phyloP scores from a whole-genome alignment of 2,113 vertebrate species.

The Plectropomus leopardus region DNA sequence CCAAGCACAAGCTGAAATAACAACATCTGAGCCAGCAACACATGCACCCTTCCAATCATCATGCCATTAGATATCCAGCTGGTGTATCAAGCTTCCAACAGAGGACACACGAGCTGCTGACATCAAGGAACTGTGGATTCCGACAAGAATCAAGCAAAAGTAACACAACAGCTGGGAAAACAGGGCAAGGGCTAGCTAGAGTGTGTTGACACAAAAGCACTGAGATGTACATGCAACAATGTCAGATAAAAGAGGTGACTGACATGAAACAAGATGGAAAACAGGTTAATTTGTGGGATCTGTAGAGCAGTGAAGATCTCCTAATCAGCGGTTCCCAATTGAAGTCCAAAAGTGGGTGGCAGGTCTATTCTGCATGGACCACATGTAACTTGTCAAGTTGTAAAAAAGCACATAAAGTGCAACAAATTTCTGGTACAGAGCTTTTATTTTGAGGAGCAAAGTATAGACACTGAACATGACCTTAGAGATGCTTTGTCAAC shows the following conservation, averaged over 20 bases:
- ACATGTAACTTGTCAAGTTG: too few species aligned
- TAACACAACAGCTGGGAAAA: neutral
- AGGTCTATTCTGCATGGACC: too few species aligned
- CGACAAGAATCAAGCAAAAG: conserved; percentile 11
- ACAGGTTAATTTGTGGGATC: neutral
- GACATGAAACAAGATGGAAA: neutral
- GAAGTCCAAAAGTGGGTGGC: too few species aligned
- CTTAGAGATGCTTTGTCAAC: too few species aligned
- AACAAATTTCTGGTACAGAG: too few species aligned
- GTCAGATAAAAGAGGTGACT: neutral
- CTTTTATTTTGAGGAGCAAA: too few species aligned
- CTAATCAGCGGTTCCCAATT: too few species aligned
- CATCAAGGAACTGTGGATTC: conserved; percentile 13
- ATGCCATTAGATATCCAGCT: conserved; percentile 28
- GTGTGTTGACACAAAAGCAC: conserved; percentile 7
- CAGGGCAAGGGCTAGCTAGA: neutral
- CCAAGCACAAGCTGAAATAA: conserved; percentile 12
- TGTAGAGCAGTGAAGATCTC: neutral
- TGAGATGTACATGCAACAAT: neutral
- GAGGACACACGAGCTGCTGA: conserved; percentile 24
- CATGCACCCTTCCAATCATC: conserved; percentile 23
- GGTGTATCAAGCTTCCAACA: conserved; percentile 25
- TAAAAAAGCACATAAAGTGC: too few species aligned
- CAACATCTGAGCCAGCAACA: conserved; percentile 29
- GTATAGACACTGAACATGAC: too few species aligned